Conservation (phyloP, 2,888 invertebrate species). For the Coenonympha arcania region DNA sequence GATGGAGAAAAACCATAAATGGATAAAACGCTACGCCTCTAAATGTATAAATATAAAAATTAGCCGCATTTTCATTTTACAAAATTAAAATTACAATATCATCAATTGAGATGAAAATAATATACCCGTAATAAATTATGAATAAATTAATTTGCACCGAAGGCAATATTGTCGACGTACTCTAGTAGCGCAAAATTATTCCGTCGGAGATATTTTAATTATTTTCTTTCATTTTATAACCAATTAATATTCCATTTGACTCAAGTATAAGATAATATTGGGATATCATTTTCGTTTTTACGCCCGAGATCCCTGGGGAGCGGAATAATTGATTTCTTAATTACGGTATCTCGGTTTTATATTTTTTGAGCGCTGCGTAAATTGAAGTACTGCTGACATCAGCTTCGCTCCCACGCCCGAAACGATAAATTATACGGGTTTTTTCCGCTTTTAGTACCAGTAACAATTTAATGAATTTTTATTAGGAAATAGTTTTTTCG, state of each 20-base stretch:
- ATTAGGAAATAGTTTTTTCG: no score
- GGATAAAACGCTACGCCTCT: no score
- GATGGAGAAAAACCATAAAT: no score
- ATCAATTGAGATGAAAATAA: background rate
- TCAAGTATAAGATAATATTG: conserved; percentile 25
- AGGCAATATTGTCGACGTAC: conserved; percentile 15
- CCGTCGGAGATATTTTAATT: conserved; percentile 14
- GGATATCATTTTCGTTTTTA: conserved; percentile 21
- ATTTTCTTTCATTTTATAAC: conserved; percentile 20
- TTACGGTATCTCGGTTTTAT: conserved; percentile 10
- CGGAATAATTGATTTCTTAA: conserved; percentile 16
- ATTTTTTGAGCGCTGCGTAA: conserved; percentile 1
- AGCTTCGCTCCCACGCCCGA: background rate
- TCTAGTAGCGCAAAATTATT: conserved; percentile 13
- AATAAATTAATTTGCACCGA: conserved; percentile 4
- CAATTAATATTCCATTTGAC: conserved; percentile 23
- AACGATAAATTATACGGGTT: background rate
- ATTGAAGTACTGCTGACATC: background rate
- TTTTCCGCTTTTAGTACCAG: background rate
- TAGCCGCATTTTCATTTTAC: no score
- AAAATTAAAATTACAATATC: background rate
- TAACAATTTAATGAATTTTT: background rate
- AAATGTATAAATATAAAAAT: no score
- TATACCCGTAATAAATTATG: background rate
- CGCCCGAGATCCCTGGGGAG: conserved; percentile 13